A percentile compares a stretch with the other conserved stretches of the same genome.
Evolutionary conservation across 2,113 vertebrate species (phyloP).

Genomic region (Trochalopteron elliotii): DNA sequence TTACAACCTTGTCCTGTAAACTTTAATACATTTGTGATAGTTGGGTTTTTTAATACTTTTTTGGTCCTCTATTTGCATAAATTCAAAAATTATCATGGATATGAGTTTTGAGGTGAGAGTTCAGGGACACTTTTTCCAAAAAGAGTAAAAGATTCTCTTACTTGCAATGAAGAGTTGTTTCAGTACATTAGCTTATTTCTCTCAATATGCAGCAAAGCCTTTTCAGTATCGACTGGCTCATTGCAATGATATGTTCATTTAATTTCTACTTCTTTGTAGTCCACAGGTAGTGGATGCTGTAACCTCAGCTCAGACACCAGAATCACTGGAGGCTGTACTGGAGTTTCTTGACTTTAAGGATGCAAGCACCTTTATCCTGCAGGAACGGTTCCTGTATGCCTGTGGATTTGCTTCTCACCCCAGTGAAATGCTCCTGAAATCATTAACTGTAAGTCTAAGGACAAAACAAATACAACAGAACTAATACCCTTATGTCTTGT

Average conservation of each 20-base stretch:
- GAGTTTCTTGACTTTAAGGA: constrained; percentile 93
- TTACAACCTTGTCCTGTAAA: background rate
- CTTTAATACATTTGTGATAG: background rate
- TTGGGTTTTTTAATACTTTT: background rate
- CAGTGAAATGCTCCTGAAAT: constrained; percentile 83
- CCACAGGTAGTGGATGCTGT: constrained; percentile 92
- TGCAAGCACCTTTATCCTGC: constrained; percentile 76
- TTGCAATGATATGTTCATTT: background rate
- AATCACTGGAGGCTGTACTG: constrained; percentile 86
- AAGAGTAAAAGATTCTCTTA: background rate
- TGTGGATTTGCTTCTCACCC: constrained; percentile 94
- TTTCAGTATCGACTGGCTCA: background rate
- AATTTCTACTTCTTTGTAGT: constrained; percentile 65
- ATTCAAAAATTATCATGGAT: background rate
- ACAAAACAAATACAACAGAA: background rate
- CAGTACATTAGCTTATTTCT: background rate
- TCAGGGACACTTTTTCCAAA: background rate
- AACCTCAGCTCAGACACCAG: constrained; percentile 90
- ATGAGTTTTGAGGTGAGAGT: background rate
- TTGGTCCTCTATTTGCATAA: background rate
- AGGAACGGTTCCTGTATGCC: constrained; percentile 95
- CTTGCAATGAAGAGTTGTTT: background rate
- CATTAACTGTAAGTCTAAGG: constrained; percentile 83
- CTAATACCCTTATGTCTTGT: background rate
- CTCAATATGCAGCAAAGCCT: background rate